Evolutionary conservation across 1,140 invertebrate species (phyloP), one percentile per base, ranked within the genome.

Genomic region (Sesamia nonagrioides): DNA sequence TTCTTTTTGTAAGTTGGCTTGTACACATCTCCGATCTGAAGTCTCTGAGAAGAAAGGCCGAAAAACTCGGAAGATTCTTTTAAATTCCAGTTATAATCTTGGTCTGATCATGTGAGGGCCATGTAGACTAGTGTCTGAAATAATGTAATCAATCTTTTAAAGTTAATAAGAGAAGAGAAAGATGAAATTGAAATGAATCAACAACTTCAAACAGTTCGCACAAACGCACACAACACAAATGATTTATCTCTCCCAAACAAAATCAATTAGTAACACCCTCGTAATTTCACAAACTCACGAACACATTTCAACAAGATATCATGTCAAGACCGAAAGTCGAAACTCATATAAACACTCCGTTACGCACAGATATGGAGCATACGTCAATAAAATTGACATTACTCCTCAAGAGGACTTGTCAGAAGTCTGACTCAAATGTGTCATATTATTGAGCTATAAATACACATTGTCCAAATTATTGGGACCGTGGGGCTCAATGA

Each of bases 361-460:
- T 60, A 48, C 61, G 15, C n/a, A 4, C 4, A 66, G 74, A 78
- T 72, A 77, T 72, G 40, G 18, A 61, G 73, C 82, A 82, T 84
- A 81, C 80, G 80, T 86, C 84, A 86, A 85, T 85, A 85, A 84
- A 82, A 81, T 68, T 85, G 85, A 80, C 85, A 83, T 80, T 76
- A 80, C 79, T 73, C 72, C 73, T 71, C 50, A 78, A 81, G 77
- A 78, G 71, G 37, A 82, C 78, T 77, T 80, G 84, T 80, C 77
- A 78, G 48, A 71, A 61, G 37, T 84, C 68, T 85, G 86, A 87
- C 86, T 84, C 81, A 73, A 83, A 85, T 87, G 82, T 83, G 84
- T 85, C 80, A 85, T 83, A 83, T 83, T 84, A 85, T 84, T 82
- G 81, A 54, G 73, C 82, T 83, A 83, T 86, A 86, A 86, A 86